Base-by-base conservation (phyloP, 2,888 invertebrate species). In the Branchellion lobata region DNA sequence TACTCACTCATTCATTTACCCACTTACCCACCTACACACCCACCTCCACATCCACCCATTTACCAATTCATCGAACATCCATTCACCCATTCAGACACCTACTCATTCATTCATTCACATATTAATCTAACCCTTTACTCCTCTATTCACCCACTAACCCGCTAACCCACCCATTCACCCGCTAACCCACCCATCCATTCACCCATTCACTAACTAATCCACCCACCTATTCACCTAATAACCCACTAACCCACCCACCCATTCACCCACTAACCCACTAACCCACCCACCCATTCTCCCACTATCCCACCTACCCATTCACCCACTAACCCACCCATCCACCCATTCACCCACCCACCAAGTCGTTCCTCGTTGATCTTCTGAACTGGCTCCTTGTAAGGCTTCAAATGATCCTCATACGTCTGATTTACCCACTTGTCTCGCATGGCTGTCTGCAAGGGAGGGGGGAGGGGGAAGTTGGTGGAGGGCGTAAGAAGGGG, bases 341-440 rank as follows among this genome's bases (percentile, higher is more conserved):
- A n/a, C 61, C 61, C 61, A 18, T 57, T 8, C 61, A 3, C n/a
- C 61, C 1, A 29, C 47, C 1, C 86, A 87, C 87, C 87, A 86
- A 87, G 86, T 83, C 87, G 84, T 80, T 82, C 81, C 82, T 86
- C 85, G 83, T 85, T 84, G 74, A 84, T 82, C 81, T 85, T 85
- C 84, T 84, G 84, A 51, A 84, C 82, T 75, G 87, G 86, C 90
- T 99, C 98, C 84, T 93, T 90, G 90, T 93, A 98, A 77, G 99
- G 99, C 90, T 95, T 93, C 84, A 99, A 91, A 89, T 98, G 98
- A 86, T 96, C 89, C 89, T 99, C 98, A 89, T 95, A 96, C 86
- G 97, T 96, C 89, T 95, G 94, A 90, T 98, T 98, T 95, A 98
- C 97, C 97, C 97, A 99, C 88, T 95, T 95, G 90, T 99, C 99